Conservation (phyloP, 2,797 vertebrate genomes). For the Sebastes reedi region DNA sequence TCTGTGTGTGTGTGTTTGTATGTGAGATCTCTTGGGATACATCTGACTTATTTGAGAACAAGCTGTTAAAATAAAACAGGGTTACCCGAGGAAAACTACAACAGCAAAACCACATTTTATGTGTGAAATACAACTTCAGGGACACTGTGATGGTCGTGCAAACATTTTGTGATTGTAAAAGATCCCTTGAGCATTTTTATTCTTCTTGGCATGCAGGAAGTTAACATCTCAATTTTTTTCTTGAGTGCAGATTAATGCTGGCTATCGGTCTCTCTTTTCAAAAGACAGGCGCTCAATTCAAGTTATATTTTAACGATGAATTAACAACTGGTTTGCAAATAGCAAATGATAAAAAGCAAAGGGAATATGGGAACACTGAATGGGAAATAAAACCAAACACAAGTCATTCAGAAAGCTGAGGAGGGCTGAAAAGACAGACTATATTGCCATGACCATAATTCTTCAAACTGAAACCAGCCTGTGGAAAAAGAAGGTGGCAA, state of each 20-base stretch:
- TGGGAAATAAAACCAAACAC: constrained; percentile 27
- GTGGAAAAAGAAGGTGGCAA: constrained; percentile 24
- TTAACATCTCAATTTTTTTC: constrained; percentile 1
- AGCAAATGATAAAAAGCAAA: not conserved
- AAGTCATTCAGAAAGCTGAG: not conserved
- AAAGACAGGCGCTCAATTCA: not conserved
- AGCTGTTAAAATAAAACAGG: constrained; percentile 50
- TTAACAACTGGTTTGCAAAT: constrained; percentile 10
- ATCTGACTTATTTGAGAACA: constrained; percentile 53
- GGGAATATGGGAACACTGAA: not conserved
- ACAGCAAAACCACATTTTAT: constrained; percentile 33
- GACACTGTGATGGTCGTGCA: constrained; percentile 12
- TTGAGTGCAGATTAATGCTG: not conserved
- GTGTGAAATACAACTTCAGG: constrained; percentile 48
- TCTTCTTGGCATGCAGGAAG: constrained; percentile 23
- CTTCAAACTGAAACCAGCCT: constrained; percentile 18
- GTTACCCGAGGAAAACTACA: constrained; percentile 21
- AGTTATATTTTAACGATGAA: not conserved
- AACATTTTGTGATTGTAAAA: constrained; percentile 35
- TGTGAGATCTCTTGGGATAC: constrained; percentile 23
- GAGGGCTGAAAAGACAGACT: not conserved
- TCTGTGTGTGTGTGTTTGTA: not conserved
- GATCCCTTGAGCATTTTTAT: constrained; percentile 38
- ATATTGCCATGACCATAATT: constrained; percentile 10
- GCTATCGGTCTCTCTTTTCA: not conserved